These are phyloP conservation scores for Eupithecia exiguata DNA, from an alignment of 2,888 invertebrate species.

Conservation along the genomic window DNA sequence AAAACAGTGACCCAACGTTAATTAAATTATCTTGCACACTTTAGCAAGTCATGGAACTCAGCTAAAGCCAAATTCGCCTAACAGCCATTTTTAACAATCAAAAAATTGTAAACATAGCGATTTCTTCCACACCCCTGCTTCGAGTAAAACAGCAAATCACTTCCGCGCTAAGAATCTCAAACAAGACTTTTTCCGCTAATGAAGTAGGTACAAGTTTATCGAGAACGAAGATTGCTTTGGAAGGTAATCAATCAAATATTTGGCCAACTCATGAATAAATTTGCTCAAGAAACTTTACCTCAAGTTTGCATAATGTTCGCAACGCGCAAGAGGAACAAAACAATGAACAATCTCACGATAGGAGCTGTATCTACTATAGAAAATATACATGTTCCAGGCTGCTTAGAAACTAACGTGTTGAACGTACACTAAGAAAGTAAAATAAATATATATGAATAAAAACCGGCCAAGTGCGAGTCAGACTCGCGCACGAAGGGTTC, in stretches of 20 bases:
- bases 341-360: constrained; percentile 14
- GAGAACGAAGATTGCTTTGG: constrained; percentile 69
- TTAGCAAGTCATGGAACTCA: neutral
- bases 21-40: constrained; percentile 9
- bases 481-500: no score
- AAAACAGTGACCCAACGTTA: neutral
- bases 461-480: no score
- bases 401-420: neutral
- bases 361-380: neutral
- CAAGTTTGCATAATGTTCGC: constrained; percentile 38
- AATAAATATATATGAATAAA: neutral
- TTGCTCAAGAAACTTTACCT: constrained; percentile 53
- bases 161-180: constrained; percentile 62
- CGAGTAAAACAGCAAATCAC: constrained; percentile 60
- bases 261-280: constrained; percentile 79
- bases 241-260: constrained; percentile 82
- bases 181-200: constrained; percentile 73
- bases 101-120: neutral
- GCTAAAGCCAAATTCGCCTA: neutral
- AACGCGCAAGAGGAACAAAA: constrained; percentile 20
- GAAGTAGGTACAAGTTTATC: constrained; percentile 79
- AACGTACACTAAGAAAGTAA: neutral
- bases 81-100: neutral
- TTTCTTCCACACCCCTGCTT: constrained; percentile 18
- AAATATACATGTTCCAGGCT: neutral